Conservation (phyloP, 2,888 invertebrate genomes). For the Timandra comae region DNA sequence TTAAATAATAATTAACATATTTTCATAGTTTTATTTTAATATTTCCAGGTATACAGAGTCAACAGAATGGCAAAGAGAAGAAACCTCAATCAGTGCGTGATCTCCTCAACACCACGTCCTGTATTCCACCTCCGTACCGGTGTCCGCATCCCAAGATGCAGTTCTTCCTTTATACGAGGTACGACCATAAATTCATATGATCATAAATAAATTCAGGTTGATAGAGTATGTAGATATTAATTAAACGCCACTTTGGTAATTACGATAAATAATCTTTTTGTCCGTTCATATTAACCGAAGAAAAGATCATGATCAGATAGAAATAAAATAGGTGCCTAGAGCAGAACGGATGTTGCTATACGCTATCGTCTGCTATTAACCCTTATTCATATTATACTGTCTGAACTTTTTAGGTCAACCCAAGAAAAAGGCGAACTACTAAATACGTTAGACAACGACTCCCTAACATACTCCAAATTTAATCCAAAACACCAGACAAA, state of each 20-base stretch:
- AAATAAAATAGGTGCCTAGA: no score
- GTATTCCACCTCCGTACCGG: slow-evolving; percentile 85
- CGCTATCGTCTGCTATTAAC: no score
- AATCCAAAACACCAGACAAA: slow-evolving; percentile 88
- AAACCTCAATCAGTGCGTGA: slow-evolving; percentile 78
- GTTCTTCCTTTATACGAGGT: slow-evolving; percentile 89
- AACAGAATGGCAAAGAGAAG: slow-evolving; percentile 50
- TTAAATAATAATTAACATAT: no score
- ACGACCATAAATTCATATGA: slow-evolving; percentile 19
- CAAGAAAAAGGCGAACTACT: slow-evolving; percentile 84
- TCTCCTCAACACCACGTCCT: slow-evolving; percentile 87
- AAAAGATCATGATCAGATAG: no score
- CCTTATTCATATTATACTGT: no score
- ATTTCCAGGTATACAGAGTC: slow-evolving; percentile 57
- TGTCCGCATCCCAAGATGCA: slow-evolving; percentile 91
- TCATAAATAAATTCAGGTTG: no score
- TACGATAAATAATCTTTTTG: no score
- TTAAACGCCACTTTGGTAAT: no score
- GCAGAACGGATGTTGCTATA: no score
- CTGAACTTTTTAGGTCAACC: slow-evolving; percentile 80
- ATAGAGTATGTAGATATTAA: no score
- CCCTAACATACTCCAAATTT: slow-evolving; percentile 85
- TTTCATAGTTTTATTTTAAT: slow-evolving; percentile 24
- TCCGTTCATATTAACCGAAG: no score
- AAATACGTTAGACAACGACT: slow-evolving; percentile 82